Percentiles rank a stretch among this genome's conserved stretches.
phyloP scores from a whole-genome alignment of 1,140 invertebrate species.

The Drosophila lowei region DNA sequence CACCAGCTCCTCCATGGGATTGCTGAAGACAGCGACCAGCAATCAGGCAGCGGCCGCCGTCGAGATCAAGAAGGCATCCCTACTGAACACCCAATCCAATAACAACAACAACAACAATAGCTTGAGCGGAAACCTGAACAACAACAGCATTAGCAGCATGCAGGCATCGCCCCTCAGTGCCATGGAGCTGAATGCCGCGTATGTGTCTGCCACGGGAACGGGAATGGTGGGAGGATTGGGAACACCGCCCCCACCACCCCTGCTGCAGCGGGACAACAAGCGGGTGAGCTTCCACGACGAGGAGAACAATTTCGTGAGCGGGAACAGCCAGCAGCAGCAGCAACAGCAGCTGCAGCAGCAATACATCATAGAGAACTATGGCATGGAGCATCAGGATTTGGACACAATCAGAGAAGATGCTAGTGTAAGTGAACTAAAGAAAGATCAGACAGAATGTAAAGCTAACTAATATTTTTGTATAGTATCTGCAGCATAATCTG shows the following conservation, averaged over 20 bases:
- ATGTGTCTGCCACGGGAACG: constrained; percentile 65
- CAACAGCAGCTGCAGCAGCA: constrained; percentile 52
- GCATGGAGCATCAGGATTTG: constrained; percentile 75
- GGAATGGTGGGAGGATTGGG: constrained; percentile 52
- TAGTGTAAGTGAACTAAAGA: constrained; percentile 86
- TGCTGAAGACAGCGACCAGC: constrained; percentile 72
- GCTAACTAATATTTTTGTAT: not conserved
- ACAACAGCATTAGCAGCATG: constrained; percentile 53
- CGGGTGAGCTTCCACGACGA: constrained; percentile 91
- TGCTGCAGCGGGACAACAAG: constrained; percentile 79
- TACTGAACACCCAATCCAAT: constrained; percentile 45
- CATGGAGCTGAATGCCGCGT: constrained; percentile 74
- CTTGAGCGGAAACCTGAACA: constrained; percentile 54
- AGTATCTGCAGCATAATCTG: constrained; percentile 65
- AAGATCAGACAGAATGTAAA: not conserved
- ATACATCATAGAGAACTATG: constrained; percentile 58
- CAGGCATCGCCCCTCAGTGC: constrained; percentile 67
- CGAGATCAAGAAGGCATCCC: constrained; percentile 62
- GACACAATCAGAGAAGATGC: constrained; percentile 90
- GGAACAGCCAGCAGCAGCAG: constrained; percentile 33
- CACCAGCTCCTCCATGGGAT: constrained; percentile 53
- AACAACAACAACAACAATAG: constrained; percentile 70
- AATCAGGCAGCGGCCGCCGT: constrained; percentile 62
- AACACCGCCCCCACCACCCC: constrained; percentile 40
- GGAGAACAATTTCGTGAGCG: constrained; percentile 84